A percentile compares a stretch with the other conserved stretches of the same genome.
Evolutionary conservation across 2,797 vertebrate genomes (phyloP).

Genomic region (Jordanella pulchra): DNA sequence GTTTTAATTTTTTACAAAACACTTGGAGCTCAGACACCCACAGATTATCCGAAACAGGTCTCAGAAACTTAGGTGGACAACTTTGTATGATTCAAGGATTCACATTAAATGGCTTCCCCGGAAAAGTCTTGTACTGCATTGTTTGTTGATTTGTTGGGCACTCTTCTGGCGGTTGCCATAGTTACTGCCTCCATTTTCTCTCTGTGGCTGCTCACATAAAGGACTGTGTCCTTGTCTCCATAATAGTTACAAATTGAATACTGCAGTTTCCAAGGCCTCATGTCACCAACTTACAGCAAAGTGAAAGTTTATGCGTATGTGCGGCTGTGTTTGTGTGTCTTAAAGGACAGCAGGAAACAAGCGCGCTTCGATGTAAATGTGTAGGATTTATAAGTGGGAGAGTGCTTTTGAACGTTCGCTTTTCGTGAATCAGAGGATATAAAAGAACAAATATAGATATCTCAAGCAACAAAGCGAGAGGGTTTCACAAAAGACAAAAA

Average conservation of each 20-base stretch:
- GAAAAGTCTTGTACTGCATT: conserved; percentile 75
- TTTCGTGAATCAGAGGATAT: conserved; percentile 5
- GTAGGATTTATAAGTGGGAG: conserved; percentile 32
- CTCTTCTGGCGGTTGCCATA: conserved; percentile 78
- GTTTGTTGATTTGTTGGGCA: conserved; percentile 80
- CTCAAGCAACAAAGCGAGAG: neutral
- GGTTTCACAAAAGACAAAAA: neutral
- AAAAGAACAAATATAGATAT: neutral
- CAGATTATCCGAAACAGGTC: conserved; percentile 67
- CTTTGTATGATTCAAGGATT: conserved; percentile 77
- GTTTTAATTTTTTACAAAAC: conserved; percentile 51
- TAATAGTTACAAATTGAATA: conserved; percentile 84
- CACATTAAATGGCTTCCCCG: conserved; percentile 69
- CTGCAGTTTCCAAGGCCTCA: conserved; percentile 79
- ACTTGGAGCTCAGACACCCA: conserved; percentile 63
- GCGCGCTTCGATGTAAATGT: conserved; percentile 42
- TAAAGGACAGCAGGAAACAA: conserved; percentile 32
- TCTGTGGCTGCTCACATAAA: conserved; percentile 79
- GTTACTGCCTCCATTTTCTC: conserved; percentile 81
- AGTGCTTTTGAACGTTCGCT: conserved; percentile 6
- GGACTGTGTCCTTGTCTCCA: conserved; percentile 79
- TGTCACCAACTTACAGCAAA: conserved; percentile 77
- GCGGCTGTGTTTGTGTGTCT: conserved; percentile 32
- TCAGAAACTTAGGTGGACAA: conserved; percentile 72
- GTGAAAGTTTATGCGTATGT: conserved; percentile 49